Conservation (phyloP, 2,113 vertebrate species). For the Hipposideros armiger region DNA sequence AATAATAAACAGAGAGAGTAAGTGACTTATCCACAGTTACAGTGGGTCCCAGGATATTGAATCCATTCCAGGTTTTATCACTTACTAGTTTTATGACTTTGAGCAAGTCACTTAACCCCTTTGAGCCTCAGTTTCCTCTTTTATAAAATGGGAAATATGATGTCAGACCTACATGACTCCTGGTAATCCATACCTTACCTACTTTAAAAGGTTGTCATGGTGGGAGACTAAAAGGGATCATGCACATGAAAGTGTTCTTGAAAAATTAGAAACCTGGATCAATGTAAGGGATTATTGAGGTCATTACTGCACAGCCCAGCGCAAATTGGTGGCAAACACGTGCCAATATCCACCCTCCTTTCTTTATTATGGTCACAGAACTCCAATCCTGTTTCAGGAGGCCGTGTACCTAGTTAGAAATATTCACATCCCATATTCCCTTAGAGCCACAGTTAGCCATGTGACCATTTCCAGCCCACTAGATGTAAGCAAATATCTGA, state of each 20-base stretch:
- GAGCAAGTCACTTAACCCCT: constrained; percentile 20
- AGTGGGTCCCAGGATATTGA: neutral
- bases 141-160: neutral
- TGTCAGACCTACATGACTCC: neutral
- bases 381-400: neutral
- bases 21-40: neutral
- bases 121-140: constrained; percentile 55
- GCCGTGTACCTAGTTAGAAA: neutral
- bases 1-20: constrained; percentile 2
- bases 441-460: neutral
- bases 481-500: constrained; percentile 21
- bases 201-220: constrained; percentile 58
- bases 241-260: constrained; percentile 49
- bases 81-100: constrained; percentile 10
- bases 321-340: constrained; percentile 42
- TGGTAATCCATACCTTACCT: constrained; percentile 24
- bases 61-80: neutral
- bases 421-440: neutral
- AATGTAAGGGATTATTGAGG: constrained; percentile 43
- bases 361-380: constrained; percentile 21
- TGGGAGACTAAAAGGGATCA: constrained; percentile 64
- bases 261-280: constrained; percentile 70
- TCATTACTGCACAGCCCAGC: neutral
- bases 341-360: neutral
- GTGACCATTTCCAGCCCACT: constrained; percentile 2